Evolutionary conservation across 2,113 vertebrate genomes (phyloP).

Genomic region (Cyphomyrus plagiostoma): DNA sequence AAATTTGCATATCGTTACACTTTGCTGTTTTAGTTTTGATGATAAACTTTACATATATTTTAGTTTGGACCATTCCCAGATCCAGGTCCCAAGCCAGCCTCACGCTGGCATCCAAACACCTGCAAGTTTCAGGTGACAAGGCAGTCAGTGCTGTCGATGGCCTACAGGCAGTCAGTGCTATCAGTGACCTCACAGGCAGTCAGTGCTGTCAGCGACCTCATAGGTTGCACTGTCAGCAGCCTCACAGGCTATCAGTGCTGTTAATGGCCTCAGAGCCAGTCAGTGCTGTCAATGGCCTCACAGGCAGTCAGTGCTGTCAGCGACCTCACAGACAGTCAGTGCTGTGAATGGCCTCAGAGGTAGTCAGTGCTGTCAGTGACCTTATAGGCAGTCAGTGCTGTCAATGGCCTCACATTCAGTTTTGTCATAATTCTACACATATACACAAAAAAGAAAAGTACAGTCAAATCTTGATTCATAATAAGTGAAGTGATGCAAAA

Average conservation of each 20-base stretch:
- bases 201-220: too few species aligned
- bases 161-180: not conserved
- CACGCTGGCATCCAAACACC: slow-evolving; percentile 70
- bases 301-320: not conserved
- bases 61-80: slow-evolving; percentile 64
- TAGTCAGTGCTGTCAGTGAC: not conserved
- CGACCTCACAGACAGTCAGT: not conserved
- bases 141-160: not conserved
- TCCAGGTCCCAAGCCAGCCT: slow-evolving; percentile 68
- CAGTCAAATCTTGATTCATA: not conserved
- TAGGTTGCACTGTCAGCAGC: too few species aligned
- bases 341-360: not conserved
- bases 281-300: too few species aligned
- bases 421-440: too few species aligned
- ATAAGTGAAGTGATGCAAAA: not conserved
- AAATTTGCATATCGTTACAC: not conserved
- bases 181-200: too few species aligned
- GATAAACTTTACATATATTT: not conserved
- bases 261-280: too few species aligned
- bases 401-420: not conserved
- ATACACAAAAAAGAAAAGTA: too few species aligned
- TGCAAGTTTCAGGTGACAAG: slow-evolving; percentile 51
- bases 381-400: not conserved
- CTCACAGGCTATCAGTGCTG: too few species aligned
- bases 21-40: not conserved